Evolutionary conservation across 2,888 invertebrate genomes (phyloP), one percentile per base, ranked within the genome.

Genomic region (Nymphalis urticae): DNA sequence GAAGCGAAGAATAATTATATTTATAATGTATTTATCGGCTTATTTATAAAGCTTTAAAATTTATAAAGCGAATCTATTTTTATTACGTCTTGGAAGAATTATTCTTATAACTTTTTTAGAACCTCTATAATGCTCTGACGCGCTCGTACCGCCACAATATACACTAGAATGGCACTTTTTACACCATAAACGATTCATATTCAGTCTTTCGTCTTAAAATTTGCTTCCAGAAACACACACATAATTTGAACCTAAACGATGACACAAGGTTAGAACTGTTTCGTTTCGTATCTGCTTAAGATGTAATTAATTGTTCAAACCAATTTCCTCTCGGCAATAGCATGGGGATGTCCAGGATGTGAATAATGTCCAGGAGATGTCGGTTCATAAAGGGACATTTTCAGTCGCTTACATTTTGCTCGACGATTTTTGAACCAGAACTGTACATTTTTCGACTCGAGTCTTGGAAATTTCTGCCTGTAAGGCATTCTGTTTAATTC

Each of bases 361-460:
- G 89, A 79, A 77, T 94, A 94, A 76, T 94, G 94, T 48, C 94
- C 94, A 1, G 95, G 94, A n/a, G 95, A 93, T 64, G 95, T 94
- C 54, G 94, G 94, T 82, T 97, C 97, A 82, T 97, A 97, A 56
- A 97, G 88, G 0, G 97, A 96, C 97, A 97, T 97, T 89, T 98
- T 97, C 82, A 99, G 94, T 71, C 99, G 94, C 93, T 99, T 99
- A 89, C 98, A 98, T 91, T 99, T 99, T 77, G 99, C 99, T 69
- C 99, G 94, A 56, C 99, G 96, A 86, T 99, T 99, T 89, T 99
- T 99, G 92, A 99, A 99, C 99, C 99, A 99, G 87, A 99, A 98
- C 90, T 99, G 99, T 76, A 99, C 99, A 86, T 99, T 99, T 93
- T 99, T 99, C 56, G 99, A 98, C 87, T 99, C 99, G 73, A 99